These are phyloP conservation scores for Stichodactyla mertensii DNA, from an alignment of 64 coral and sea anemone genomes.

Conservation along the genomic window DNA sequence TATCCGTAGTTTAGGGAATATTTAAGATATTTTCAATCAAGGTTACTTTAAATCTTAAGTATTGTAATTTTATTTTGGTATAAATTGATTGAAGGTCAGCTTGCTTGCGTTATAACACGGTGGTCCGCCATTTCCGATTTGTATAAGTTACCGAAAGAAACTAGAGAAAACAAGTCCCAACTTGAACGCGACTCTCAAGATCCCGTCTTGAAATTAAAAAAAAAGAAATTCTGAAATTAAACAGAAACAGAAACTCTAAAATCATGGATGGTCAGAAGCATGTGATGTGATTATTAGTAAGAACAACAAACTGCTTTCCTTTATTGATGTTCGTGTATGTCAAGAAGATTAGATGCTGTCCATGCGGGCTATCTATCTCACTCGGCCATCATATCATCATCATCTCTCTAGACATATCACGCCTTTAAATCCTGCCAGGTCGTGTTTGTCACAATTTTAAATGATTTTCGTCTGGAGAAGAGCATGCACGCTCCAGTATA, in stretches of 20 bases:
- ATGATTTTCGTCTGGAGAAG: background rate
- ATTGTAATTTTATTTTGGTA: background rate
- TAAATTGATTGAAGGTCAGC: background rate
- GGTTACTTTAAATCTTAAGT: background rate
- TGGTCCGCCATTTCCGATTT: conserved; percentile 2
- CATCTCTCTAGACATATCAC: conserved; percentile 3
- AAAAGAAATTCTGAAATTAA: background rate
- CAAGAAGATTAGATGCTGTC: background rate
- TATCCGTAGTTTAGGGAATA: background rate
- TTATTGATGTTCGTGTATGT: background rate
- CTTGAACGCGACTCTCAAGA: background rate
- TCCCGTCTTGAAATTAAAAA: background rate
- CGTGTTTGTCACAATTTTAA: background rate
- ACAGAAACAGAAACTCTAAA: background rate
- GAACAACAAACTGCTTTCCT: background rate
- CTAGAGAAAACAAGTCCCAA: background rate
- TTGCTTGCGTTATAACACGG: background rate
- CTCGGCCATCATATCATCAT: background rate
- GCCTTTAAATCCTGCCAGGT: background rate
- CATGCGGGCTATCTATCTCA: background rate
- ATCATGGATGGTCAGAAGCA: background rate
- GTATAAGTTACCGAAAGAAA: background rate
- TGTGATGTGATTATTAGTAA: background rate
- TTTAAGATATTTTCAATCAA: background rate
- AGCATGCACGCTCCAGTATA: background rate